phyloP scores from a whole-genome alignment of 2,113 vertebrate genomes.

The Ammodramus savannarum region DNA sequence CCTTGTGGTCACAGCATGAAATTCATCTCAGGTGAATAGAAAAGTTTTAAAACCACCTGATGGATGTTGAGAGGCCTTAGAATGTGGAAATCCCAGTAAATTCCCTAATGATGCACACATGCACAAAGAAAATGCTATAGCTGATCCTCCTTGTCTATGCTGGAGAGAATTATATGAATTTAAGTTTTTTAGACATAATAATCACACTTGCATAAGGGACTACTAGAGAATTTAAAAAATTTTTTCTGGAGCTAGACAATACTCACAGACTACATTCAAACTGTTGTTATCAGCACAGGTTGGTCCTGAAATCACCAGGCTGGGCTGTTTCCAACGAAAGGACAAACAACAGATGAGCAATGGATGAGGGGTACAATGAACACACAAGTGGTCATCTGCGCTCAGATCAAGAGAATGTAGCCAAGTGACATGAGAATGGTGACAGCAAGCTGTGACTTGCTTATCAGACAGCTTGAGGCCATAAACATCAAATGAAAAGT shows the following conservation, averaged over 20 bases:
- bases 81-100: not conserved
- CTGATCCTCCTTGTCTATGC: not conserved
- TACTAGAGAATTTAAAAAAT: not conserved
- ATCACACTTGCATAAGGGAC: not conserved
- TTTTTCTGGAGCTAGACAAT: not conserved
- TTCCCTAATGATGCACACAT: not conserved
- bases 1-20: constrained; percentile 32
- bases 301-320: not conserved
- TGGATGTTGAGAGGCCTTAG: not conserved
- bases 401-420: not conserved
- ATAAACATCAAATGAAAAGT: not conserved
- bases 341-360: not conserved
- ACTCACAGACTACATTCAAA: not conserved
- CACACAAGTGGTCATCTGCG: not conserved
- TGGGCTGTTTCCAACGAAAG: not conserved
- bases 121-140: not conserved
- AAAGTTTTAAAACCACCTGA: constrained; percentile 10
- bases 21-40: constrained; percentile 27
- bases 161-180: not conserved
- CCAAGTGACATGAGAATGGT: not conserved
- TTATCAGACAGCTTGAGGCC: not conserved
- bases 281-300: not conserved
- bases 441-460: not conserved
- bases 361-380: not conserved
- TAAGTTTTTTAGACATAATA: not conserved